Percentiles rank a stretch among this genome's conserved stretches.
These are phyloP conservation scores for Cebidichthys violaceus DNA, from an alignment of 2,113 vertebrate genomes.

Conservation along the genomic window DNA sequence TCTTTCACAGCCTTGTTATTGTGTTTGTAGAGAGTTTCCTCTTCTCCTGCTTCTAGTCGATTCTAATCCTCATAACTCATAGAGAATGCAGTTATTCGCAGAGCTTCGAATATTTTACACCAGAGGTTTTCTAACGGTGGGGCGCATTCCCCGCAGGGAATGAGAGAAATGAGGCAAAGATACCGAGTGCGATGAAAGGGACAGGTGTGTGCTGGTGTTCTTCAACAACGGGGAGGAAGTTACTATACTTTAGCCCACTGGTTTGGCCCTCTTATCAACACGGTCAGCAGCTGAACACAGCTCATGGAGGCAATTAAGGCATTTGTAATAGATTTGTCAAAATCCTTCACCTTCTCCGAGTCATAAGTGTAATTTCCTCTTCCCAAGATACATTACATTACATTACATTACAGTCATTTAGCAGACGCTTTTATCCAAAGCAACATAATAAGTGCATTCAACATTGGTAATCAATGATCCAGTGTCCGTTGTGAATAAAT, in stretches of 20 bases:
- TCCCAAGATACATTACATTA: too few relatives aligned
- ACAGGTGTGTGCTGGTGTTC: neutral
- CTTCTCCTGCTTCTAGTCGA: neutral
- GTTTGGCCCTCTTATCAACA: neutral
- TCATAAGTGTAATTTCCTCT: neutral
- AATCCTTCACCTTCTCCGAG: neutral
- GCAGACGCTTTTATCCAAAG: too few relatives aligned
- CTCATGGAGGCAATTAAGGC: neutral
- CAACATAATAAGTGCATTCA: too few relatives aligned
- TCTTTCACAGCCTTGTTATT: neutral
- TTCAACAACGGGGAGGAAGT: neutral
- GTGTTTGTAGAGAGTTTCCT: conserved; percentile 3
- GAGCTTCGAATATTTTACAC: neutral
- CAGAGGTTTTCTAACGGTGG: neutral
- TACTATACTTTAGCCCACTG: neutral
- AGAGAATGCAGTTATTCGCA: conserved; percentile 2
- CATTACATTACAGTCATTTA: too few relatives aligned
- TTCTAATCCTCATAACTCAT: neutral
- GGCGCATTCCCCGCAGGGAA: too few relatives aligned
- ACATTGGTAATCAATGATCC: too few relatives aligned
- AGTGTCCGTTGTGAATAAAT: neutral
- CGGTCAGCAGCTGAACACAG: neutral
- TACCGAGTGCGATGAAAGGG: conserved; percentile 1
- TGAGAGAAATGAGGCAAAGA: neutral
- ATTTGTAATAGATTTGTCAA: neutral